Evolutionary conservation across 1,140 invertebrate genomes (phyloP).

Genomic region (Coelopa frigida): DNA sequence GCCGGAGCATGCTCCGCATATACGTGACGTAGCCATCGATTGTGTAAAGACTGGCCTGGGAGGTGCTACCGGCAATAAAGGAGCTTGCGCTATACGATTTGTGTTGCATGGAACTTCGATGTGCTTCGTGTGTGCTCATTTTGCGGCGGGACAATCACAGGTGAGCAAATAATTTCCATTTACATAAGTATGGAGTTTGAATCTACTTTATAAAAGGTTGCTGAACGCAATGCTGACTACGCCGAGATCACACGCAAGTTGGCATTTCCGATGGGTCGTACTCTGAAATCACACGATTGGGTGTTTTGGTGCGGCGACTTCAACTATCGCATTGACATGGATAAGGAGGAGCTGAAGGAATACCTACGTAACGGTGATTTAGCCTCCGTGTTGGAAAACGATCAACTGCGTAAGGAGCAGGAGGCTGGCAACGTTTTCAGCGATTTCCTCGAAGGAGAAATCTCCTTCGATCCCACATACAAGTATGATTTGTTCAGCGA

Average conservation of each 20-base stretch:
- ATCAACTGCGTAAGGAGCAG: constrained; percentile 84
- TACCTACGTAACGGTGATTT: constrained; percentile 73
- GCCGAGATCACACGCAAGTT: constrained; percentile 90
- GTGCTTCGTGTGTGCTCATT: constrained; percentile 98
- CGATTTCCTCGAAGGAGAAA: constrained; percentile 87
- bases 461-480: constrained; percentile 94
- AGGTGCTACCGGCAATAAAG: constrained; percentile 93
- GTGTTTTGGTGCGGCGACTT: constrained; percentile 99
- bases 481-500: constrained; percentile 99
- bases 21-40: constrained; percentile 89
- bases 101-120: constrained; percentile 87
- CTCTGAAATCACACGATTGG: constrained; percentile 92
- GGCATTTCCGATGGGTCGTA: constrained; percentile 87
- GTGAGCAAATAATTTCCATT: constrained; percentile 50
- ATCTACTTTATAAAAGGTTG: constrained; percentile 23
- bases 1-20: constrained; percentile 75
- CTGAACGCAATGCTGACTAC: constrained; percentile 93
- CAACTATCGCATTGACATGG: constrained; percentile 96
- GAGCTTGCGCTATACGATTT: constrained; percentile 90
- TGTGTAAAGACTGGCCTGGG: constrained; percentile 97
- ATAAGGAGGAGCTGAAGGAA: constrained; percentile 89
- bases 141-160: constrained; percentile 96
- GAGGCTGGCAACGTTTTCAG: constrained; percentile 83
- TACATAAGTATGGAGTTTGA: too few relatives aligned
- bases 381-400: constrained; percentile 68